phyloP scores from a whole-genome alignment of 2,797 vertebrate genomes.

The Diplodus sargus region DNA sequence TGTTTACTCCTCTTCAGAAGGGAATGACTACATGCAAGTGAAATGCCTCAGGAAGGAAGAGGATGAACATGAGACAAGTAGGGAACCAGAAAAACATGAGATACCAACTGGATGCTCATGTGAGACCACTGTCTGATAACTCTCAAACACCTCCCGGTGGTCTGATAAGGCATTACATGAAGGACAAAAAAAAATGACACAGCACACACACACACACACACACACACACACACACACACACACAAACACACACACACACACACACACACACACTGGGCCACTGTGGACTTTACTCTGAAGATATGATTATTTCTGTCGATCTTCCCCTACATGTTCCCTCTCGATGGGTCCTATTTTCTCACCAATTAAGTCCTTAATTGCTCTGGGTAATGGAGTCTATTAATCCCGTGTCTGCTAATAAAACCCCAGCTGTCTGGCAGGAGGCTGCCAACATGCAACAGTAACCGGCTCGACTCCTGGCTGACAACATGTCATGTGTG shows the following conservation, averaged over 20 bases:
- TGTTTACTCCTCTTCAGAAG: not conserved
- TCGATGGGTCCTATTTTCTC: slow-evolving; percentile 67
- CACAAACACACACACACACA: not conserved
- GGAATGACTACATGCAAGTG: not conserved
- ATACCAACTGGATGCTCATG: not conserved
- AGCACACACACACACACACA: not conserved
- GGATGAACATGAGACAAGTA: slow-evolving; percentile 14
- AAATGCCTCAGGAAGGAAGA: slow-evolving; percentile 2
- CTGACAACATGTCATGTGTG: slow-evolving; percentile 37
- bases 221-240: not conserved
- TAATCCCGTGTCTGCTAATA: slow-evolving; percentile 75
- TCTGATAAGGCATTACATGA: slow-evolving; percentile 39
- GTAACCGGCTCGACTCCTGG: slow-evolving; percentile 37
- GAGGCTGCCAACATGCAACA: slow-evolving; percentile 62
- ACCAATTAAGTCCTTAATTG: slow-evolving; percentile 78
- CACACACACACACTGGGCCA: not conserved
- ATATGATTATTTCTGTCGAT: slow-evolving; percentile 49
- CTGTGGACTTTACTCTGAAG: slow-evolving; percentile 41
- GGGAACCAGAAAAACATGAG: not conserved
- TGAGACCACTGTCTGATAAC: slow-evolving; percentile 12
- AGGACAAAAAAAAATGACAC: slow-evolving; percentile 5
- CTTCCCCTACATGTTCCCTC: slow-evolving; percentile 32
- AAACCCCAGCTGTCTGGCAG: slow-evolving; percentile 72
- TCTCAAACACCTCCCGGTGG: slow-evolving; percentile 64
- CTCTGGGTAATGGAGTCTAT: slow-evolving; percentile 74